Evolutionary conservation across 1,140 invertebrate species (phyloP), one percentile per base, ranked within the genome.

Genomic region (Scaptomyza montana): DNA sequence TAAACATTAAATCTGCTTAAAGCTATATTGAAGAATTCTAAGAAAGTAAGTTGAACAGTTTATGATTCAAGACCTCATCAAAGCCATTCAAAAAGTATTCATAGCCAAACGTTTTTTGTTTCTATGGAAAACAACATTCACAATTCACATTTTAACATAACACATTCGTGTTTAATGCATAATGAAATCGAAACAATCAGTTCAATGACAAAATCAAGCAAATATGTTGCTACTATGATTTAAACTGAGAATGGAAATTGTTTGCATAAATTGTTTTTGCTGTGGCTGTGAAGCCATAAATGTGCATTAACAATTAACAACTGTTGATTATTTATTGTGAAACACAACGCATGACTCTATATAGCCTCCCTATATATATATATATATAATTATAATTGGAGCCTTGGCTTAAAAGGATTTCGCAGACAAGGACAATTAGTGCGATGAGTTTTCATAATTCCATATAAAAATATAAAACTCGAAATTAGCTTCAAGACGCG

Each of bases 391-490:
- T 76, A 72, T 72, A 76, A 68, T 78, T 67, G 39, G 4, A 43
- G 73, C 67, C 61, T 50, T 43, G 33, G 33, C 33, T 36, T 36
- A 36, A 36, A 36, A 36, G 33, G 33, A 36, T 36, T 36, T 36
- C 55, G 2, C 21, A 80, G 80, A 47, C 59, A 74, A 80, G 80
- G 62, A 74, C 70, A 84, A 84, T 89, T 89, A 77, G 69, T 45
- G 41, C 65, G 51, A 87, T 87, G 82, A 87, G 70, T 89, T 82
- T 87, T 87, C 82, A 87, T 79, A 87, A 79, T 75, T 75, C 51
- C 19, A 60, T 49, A 30, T n/a, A 43, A 43, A 43, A 43, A 41
- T 4, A 12, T 13, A 16, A 25, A 4, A 25, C 2, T 25, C 21
- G 21, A 56, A 87, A 89, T 84, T 84, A 74, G 84, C 81, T 50